Evolutionary conservation across 2,888 invertebrate genomes (phyloP), one percentile per base, ranked within the genome.

Genomic region (Camponotus fellah): DNA sequence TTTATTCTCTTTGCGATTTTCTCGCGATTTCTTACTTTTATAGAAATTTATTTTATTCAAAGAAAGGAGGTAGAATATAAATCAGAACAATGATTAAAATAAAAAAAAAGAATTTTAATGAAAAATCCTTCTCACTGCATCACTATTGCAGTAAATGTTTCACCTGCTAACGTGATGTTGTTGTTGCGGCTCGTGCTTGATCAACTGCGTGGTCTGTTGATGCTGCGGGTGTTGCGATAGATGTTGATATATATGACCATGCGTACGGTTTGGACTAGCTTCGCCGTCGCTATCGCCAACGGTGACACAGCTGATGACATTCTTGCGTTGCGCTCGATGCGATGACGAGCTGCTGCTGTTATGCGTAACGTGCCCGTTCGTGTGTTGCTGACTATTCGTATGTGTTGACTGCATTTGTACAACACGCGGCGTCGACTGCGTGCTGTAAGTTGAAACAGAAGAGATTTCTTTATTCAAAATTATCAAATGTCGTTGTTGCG

Each of bases 221-320:
- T 94, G 94, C 79, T 92, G 92, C 64, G 92, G 92, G 87, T 95
- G 95, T 68, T 92, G 93, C 37, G 92, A 88, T 64, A 91, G 83
- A 77, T 93, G 93, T 80, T 93, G 93, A 49, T 93, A 92, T 3
- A 93, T 74, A 81, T 91, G 89, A 72, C 92, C 91, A 79, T 96
- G 96, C 26, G 95, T 95, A 17, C 96, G 95, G 88, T 95, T 95
- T 75, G 96, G 96, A 91, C 96, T 96, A 81, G 96, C 97, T 92
- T 97, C 97, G 81, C 96, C 96, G 92, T 97, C 97, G 94, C 97
- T 97, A 92, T 97, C 97, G 87, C 96, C 97, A 82, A 97, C 97
- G 86, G 97, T 97, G 83, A 97, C 97, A 95, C 97, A 97, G 92
- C 97, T 97, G 91, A 97, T 97, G 85, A 97, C 97, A 95, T 97